Evolutionary conservation across 2,113 vertebrate species (phyloP), one percentile per base, ranked within the genome.

Genomic region (Oryzias curvinotus): DNA sequence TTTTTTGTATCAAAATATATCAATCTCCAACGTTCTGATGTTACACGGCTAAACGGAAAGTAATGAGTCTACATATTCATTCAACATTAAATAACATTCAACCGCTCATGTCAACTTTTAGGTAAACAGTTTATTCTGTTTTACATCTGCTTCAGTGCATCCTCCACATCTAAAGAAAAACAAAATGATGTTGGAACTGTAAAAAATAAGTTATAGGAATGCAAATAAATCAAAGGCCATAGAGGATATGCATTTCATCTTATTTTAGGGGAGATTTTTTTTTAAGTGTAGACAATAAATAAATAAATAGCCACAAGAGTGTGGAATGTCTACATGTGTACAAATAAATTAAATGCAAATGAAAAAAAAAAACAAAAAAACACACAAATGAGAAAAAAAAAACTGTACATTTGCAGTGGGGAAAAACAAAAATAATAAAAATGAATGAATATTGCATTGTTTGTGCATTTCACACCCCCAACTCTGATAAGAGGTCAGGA

Each of bases 1-100:
- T 36, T 23, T 28, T 92, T 91, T 94, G 93, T 95, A 96, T 98
- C 93, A 96, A 98, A 93, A 98, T 96, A 97, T 96, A 96, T 86
- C 91, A 93, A 95, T 92, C 96, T 91, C 92, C 93, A 95, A 94
- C 71, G 75, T 80, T 81, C 70, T 83, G 84, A 83, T 92, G 88
- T 94, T 91, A 92, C 93, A 93, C 93, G 90, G 90, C 88, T 93
- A 84, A 92, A 92, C 85, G 85, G 84, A 91, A 91, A 85, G 88
- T 79, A 36, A 85, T 81, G 87, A 87, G 77, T 89, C 89, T 90
- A 89, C 91, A 91, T 89, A 84, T 43, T 58, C 62, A 71, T 77
- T 84, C n/a, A 56, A 89, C 77, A 56, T 75, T 90, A 88, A 90
- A 90, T 87, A 93, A 94, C 91, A 91, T 93, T 95, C 92, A 90